Conservation (phyloP, 2,888 invertebrate genomes). For the Lepidochitona cinerea region DNA sequence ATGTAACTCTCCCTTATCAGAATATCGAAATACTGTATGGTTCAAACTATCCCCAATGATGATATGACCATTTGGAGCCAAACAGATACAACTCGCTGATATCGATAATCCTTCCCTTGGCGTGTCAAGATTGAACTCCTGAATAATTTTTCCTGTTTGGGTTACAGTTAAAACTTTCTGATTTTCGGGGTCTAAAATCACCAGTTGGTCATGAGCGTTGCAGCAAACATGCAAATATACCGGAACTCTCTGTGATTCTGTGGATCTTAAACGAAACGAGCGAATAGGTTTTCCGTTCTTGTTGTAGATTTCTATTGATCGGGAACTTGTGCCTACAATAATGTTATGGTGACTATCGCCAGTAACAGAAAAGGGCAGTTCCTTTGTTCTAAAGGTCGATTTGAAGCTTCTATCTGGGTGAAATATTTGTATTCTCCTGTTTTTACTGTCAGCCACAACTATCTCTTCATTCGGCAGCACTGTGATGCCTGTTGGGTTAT, state of each 20-base stretch:
- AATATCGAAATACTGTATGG: slow-evolving; percentile 60
- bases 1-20: slow-evolving; percentile 51
- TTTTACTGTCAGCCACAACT: slow-evolving; percentile 64
- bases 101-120: slow-evolving; percentile 45
- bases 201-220: slow-evolving; percentile 51
- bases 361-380: slow-evolving; percentile 53
- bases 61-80: slow-evolving; percentile 52
- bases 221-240: slow-evolving; percentile 44
- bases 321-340: slow-evolving; percentile 46
- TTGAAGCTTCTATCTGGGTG: slow-evolving; percentile 45
- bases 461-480: slow-evolving; percentile 59
- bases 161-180: slow-evolving; percentile 47
- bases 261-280: slow-evolving; percentile 6
- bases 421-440: slow-evolving; percentile 59
- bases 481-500: slow-evolving; percentile 58
- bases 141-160: slow-evolving; percentile 47
- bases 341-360: slow-evolving; percentile 52
- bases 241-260: slow-evolving; percentile 1
- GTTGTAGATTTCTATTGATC: slow-evolving; percentile 51
- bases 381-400: slow-evolving; percentile 39
- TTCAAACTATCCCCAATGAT: slow-evolving; percentile 60
- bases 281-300: slow-evolving; percentile 44
- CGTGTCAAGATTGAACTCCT: slow-evolving; percentile 49
- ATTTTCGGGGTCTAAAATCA: slow-evolving; percentile 55
- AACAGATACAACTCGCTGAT: slow-evolving; percentile 54